Base-by-base conservation (phyloP, 2,888 invertebrate species). In the Leptinotarsa haldemani region DNA sequence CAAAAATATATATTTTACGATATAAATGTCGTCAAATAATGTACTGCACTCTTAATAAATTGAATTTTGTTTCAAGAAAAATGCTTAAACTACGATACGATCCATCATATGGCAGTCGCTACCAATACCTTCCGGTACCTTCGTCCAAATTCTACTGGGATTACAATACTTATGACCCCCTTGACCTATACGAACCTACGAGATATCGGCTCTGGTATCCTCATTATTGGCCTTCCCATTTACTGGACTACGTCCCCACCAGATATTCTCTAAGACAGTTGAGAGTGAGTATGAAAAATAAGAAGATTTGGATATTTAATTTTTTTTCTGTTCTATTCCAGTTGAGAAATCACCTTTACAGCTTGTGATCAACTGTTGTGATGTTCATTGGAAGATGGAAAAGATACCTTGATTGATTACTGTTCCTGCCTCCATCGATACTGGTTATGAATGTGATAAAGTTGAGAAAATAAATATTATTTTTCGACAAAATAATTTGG, bases 81-180 rank as follows among this genome's bases (percentile, higher is more conserved):
- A 82, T 82, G 82, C 69, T 80, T 65, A 78, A 79, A 53, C 50
- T 81, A 48, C 71, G 75, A 61, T 81, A 81, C 78, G 82, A 82
- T 53, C 80, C 80, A 1, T 67, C 74, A n/a, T 82, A 79, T 65
- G 81, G 81, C 12, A 77, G 77, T 70, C 76, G 76, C 71, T 80
- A 74, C 69, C 74, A 78, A 52, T 80, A 80, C 67, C 76, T 80
- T 16, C 76, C 80, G 47, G 77, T 80, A 4, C 80, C 80, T 1
- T 77, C 75, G 15, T 80, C 78, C 4, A 81, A 76, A 68, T 82
- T 78, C 69, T 81, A 80, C 61, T 68, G 75, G 56, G 80, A 80
- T 56, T 82, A 77, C 64, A 79, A 74, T 69, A 77, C 80, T 16
- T 66, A 77, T 18, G 81, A 81, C 46, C 79, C 77, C 22, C 50